phyloP scores from a whole-genome alignment of 2,113 vertebrate species.

The Coptodon rendalli region DNA sequence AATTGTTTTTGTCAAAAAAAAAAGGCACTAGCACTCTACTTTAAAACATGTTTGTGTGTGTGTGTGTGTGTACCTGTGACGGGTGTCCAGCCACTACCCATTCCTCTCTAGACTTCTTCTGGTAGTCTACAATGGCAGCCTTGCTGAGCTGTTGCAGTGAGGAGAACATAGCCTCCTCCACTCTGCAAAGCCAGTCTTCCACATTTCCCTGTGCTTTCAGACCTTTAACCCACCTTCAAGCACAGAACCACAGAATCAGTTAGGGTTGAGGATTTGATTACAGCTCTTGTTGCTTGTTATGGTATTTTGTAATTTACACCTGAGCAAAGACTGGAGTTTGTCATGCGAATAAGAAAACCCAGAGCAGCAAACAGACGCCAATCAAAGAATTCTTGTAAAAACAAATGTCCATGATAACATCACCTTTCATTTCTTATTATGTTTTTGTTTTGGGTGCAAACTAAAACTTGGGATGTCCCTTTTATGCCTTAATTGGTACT shows the following conservation, averaged over 20 bases:
- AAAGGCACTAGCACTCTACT: neutral
- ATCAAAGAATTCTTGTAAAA: neutral
- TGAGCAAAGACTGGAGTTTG: neutral
- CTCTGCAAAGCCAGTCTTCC: conserved; percentile 82
- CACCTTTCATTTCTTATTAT: neutral
- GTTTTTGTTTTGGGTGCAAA: neutral
- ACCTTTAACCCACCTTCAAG: conserved; percentile 74
- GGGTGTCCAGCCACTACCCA: conserved; percentile 79
- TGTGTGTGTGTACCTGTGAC: conserved; percentile 67
- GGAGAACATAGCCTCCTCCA: conserved; percentile 81
- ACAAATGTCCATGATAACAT: rapidly evolving
- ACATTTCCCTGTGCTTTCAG: conserved; percentile 82
- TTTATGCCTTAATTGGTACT: neutral
- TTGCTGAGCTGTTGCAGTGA: conserved; percentile 78
- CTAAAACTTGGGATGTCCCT: rapidly evolving
- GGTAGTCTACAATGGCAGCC: conserved; percentile 78
- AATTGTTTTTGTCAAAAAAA: too few relatives aligned
- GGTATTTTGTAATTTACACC: rapidly evolving
- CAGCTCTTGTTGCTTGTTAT: neutral
- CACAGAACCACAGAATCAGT: neutral
- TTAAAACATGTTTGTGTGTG: rapidly evolving
- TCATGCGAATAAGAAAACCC: rapidly evolving
- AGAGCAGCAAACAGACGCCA: neutral
- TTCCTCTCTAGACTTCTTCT: conserved; percentile 64
- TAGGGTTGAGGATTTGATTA: neutral